Conservation (phyloP, 2,797 vertebrate genomes). For the Phalloptychus januarius region DNA sequence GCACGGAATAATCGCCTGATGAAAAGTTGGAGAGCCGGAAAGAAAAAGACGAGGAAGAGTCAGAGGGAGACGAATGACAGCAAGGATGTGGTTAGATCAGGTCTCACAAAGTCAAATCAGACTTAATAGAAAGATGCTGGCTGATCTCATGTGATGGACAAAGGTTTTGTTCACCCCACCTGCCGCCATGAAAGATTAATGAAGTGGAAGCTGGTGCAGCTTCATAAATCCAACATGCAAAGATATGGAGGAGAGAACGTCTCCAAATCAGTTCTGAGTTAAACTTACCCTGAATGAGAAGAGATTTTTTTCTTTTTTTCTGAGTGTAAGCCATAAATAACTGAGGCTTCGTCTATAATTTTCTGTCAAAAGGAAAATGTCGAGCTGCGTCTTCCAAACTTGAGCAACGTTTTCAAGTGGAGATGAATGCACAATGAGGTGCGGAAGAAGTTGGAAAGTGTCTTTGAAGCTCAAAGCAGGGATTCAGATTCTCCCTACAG, state of each 20-base stretch:
- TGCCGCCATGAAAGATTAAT: constrained; percentile 34
- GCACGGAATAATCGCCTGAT: constrained; percentile 29
- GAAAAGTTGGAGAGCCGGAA: constrained; percentile 33
- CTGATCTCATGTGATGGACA: constrained; percentile 27
- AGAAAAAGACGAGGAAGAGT: constrained; percentile 24
- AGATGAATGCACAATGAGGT: constrained; percentile 38
- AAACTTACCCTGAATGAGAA: constrained; percentile 46
- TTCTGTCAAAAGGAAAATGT: constrained; percentile 35
- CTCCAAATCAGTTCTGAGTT: constrained; percentile 46
- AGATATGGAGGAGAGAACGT: constrained; percentile 20
- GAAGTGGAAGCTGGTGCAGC: constrained; percentile 18
- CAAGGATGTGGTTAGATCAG: constrained; percentile 9
- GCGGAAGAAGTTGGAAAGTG: constrained; percentile 37
- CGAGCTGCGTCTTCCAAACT: constrained; percentile 40
- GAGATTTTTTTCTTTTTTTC: constrained; percentile 13
- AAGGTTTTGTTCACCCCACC: constrained; percentile 19
- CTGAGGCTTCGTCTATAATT: constrained; percentile 52
- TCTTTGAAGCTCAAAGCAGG: constrained; percentile 41
- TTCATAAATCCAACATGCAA: constrained; percentile 38
- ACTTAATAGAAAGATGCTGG: constrained; percentile 19
- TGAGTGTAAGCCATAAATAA: constrained; percentile 61
- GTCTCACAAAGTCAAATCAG: constrained; percentile 8
- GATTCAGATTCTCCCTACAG: constrained; percentile 32
- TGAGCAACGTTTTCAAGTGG: constrained; percentile 41
- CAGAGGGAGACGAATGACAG: constrained; percentile 29